Percentiles rank a stretch among this genome's conserved stretches.
These are phyloP conservation scores for Lottia scabra DNA, from an alignment of 2,888 invertebrate species.

Conservation along the genomic window DNA sequence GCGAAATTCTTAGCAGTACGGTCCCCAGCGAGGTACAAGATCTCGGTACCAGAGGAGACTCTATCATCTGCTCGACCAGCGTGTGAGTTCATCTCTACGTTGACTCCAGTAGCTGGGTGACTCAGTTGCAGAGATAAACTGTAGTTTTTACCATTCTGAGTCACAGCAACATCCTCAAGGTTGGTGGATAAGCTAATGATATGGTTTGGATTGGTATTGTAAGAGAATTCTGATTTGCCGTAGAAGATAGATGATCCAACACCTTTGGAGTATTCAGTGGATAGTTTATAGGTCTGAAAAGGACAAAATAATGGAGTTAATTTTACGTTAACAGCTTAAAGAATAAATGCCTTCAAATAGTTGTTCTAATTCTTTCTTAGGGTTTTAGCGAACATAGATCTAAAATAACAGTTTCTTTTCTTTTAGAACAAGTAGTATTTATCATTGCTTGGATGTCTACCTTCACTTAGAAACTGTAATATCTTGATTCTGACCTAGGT, in stretches of 20 bases:
- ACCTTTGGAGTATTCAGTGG: slow-evolving; percentile 32
- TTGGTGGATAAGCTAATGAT: slow-evolving; percentile 41
- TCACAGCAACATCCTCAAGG: slow-evolving; percentile 26
- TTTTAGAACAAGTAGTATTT: too few relatives aligned
- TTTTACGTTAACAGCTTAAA: too few relatives aligned
- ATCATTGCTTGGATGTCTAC: too few relatives aligned
- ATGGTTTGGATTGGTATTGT: slow-evolving; percentile 46
- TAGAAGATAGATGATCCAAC: slow-evolving; percentile 36
- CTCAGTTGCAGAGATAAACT: slow-evolving; percentile 37
- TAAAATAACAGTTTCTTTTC: too few relatives aligned
- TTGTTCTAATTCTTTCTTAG: too few relatives aligned
- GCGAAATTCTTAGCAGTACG: slow-evolving; percentile 39
- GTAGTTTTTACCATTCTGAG: slow-evolving; percentile 33
- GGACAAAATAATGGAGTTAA: slow-evolving; percentile 1
- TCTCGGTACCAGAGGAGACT: slow-evolving; percentile 36
- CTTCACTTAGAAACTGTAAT: too few relatives aligned
- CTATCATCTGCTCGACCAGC: slow-evolving; percentile 28
- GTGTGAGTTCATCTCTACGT: slow-evolving; percentile 45
- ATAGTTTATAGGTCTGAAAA: slow-evolving; percentile 35
- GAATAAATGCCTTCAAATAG: too few relatives aligned
- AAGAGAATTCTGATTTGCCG: slow-evolving; percentile 47
- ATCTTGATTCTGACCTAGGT: too few relatives aligned
- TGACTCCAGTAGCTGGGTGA: slow-evolving; percentile 52
- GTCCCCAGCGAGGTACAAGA: slow-evolving; percentile 43
- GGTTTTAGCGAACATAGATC: too few relatives aligned